Conservation (phyloP, 2,113 vertebrate genomes). For the Turdus rufiventris region DNA sequence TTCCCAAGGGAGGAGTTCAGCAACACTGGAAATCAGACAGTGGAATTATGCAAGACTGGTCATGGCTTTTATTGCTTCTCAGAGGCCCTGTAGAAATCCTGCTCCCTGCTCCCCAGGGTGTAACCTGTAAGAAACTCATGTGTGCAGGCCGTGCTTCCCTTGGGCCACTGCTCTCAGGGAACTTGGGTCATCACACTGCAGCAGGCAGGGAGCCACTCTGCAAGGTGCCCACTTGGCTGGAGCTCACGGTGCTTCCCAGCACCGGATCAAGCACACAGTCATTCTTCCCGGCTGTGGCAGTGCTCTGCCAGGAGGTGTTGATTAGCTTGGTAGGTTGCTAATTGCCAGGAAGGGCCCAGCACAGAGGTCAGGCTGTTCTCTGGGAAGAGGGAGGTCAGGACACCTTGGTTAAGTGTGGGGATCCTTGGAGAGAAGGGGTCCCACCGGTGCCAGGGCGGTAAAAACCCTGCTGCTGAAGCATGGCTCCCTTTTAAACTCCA, state of each 20-base stretch:
- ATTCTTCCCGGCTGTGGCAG: neutral
- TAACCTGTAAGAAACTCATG: accelerated
- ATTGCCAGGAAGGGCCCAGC: neutral
- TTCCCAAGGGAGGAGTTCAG: neutral
- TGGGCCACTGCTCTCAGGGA: accelerated
- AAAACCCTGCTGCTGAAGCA: neutral
- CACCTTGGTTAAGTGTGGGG: accelerated
- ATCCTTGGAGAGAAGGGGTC: neutral
- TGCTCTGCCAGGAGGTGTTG: neutral
- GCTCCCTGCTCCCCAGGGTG: accelerated
- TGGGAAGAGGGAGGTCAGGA: neutral
- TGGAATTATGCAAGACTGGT: neutral
- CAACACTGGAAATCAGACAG: neutral
- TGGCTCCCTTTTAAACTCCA: neutral
- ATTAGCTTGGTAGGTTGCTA: neutral
- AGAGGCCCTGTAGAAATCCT: neutral
- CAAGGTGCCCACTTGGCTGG: neutral
- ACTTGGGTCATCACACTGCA: neutral
- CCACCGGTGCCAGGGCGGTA: neutral
- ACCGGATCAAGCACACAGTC: neutral
- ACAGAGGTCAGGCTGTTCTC: neutral
- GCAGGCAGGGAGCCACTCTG: neutral
- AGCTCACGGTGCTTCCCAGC: neutral
- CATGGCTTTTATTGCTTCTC: neutral
- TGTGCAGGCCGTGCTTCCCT: neutral